Evolutionary conservation across 1,140 invertebrate species (phyloP).

Genomic region (Cyclina sinensis): DNA sequence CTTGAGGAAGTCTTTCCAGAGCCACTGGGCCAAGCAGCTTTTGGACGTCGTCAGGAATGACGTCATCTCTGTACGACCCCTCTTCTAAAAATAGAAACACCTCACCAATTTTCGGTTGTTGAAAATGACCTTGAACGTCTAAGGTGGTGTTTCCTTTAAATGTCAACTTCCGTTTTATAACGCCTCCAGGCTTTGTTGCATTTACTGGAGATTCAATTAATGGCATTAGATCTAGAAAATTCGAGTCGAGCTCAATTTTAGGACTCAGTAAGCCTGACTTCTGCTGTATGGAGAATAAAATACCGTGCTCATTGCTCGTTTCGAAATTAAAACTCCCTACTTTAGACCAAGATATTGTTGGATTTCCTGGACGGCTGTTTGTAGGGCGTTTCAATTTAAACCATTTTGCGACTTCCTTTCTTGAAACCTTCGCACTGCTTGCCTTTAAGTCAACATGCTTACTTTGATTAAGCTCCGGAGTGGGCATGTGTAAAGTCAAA

Average conservation of each 20-base stretch:
- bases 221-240: conserved; percentile 1
- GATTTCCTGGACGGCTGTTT: not conserved
- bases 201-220: not conserved
- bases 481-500: not conserved
- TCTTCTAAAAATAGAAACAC: conserved; percentile 66
- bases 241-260: not conserved
- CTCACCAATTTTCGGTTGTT: conserved; percentile 4
- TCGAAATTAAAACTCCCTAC: not conserved
- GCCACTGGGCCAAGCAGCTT: conserved; percentile 81
- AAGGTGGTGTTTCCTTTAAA: not conserved
- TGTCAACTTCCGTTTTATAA: not conserved
- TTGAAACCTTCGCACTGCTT: not conserved
- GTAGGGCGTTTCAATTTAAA: conserved; percentile 32
- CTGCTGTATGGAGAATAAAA: conserved; percentile 25
- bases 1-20: conserved; percentile 71
- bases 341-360: not conserved
- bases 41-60: conserved; percentile 81
- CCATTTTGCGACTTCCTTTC: not conserved
- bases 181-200: not conserved
- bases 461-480: conserved; percentile 2
- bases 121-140: not conserved
- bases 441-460: not conserved
- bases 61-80: conserved; percentile 70
- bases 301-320: not conserved
- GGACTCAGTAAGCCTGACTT: not conserved